Conservation (phyloP, 1,140 invertebrate genomes). For the Tetragnatha versicolor region DNA sequence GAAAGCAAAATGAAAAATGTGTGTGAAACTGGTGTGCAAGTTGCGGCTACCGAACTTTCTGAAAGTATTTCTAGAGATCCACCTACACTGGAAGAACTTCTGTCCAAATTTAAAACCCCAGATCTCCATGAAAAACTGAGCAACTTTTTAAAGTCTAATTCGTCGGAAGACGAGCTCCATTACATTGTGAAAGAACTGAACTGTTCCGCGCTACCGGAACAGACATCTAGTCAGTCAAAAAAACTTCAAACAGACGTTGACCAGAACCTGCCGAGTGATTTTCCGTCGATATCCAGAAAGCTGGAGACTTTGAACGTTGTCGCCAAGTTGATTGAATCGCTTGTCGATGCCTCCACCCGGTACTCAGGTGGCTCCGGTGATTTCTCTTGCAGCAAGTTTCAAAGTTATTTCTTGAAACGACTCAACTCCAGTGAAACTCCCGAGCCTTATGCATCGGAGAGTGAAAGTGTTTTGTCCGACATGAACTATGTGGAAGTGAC, state of each 20-base stretch:
- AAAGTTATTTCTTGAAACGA: conserved; percentile 30
- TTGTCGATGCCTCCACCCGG: not conserved
- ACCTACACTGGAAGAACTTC: not conserved
- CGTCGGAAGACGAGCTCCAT: not conserved
- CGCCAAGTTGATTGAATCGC: conserved; percentile 28
- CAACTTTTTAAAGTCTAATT: not conserved
- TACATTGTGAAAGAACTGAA: not conserved
- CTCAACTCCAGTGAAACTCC: conserved; percentile 1
- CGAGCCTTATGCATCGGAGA: conserved; percentile 14
- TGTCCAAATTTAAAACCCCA: not conserved
- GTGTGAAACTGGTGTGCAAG: conserved; percentile 14
- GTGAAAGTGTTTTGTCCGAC: conserved; percentile 27
- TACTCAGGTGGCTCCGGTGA: not conserved
- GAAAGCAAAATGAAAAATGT: not conserved
- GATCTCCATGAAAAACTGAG: not conserved
- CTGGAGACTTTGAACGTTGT: conserved; percentile 4
- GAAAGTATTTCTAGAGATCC: not conserved
- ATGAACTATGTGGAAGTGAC: conserved; percentile 32
- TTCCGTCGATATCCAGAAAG: conserved; percentile 5
- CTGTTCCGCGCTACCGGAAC: not conserved
- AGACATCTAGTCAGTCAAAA: not conserved
- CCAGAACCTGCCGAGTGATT: not conserved
- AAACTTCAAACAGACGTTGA: too few species aligned
- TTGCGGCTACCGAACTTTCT: not conserved
- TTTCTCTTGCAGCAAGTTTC: conserved; percentile 44